Base-by-base conservation (phyloP, 2,888 invertebrate species). In the Sthenelais limicola region DNA sequence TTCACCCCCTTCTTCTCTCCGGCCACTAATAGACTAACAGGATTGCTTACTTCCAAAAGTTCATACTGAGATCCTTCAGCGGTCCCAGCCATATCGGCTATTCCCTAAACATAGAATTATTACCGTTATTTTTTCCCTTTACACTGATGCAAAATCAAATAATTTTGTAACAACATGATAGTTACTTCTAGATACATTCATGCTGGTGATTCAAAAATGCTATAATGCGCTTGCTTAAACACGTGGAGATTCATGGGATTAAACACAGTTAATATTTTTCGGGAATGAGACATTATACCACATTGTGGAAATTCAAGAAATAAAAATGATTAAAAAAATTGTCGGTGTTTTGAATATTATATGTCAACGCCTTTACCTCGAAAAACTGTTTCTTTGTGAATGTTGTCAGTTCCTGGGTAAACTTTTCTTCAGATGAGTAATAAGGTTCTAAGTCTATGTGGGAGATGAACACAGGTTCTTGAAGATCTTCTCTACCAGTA, bases 331-430 rank as follows among this genome's bases (percentile, higher is more conserved):
- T n/a, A 47, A 47, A 47, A 47, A 47, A n/a, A n/a, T 47, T n/a
- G n/a, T n/a, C n/a, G n/a, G n/a, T n/a, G n/a, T n/a, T n/a, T n/a
- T n/a, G n/a, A n/a, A n/a, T n/a, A n/a, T n/a, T n/a, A n/a, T n/a
- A n/a, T n/a, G n/a, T n/a, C n/a, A 49, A 9, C 7, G 24, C n/a
- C 7, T 28, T 48, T 30, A 86, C 86, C 83, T 85, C 81, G 78
- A 85, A 85, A 76, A 85, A 85, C 69, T 82, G 83, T 74, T 84
- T 85, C 74, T 82, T 85, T n/a, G 85, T 85, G 72, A 80, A 86
- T 18, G 76, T 72, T 33, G 83, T 84, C 4, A 86, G 77, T 70
- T 84, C 82, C 51, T 79, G 79, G 0, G 82, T 80, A 74, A 80
- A 86, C 58, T 78, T 81, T 66, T 84, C 83, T 73, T 86, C 86